A percentile compares a stretch with the other conserved stretches of the same genome.
These are phyloP conservation scores for Greenwoodochromis staneri DNA, from an alignment of 2,113 vertebrate species.

Conservation along the genomic window DNA sequence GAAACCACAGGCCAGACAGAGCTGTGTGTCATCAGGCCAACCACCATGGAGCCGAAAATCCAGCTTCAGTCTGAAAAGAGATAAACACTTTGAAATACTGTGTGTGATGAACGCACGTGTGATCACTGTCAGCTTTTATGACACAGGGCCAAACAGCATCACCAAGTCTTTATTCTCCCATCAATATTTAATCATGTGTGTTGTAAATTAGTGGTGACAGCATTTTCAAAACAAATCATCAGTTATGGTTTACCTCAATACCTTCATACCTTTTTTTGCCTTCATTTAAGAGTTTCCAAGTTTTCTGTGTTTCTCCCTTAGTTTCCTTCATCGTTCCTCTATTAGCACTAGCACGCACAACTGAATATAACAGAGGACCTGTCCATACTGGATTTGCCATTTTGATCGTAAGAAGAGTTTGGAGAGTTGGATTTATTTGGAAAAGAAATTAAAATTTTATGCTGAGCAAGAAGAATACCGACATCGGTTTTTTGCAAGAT, in stretches of 20 bases:
- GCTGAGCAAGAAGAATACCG: not conserved
- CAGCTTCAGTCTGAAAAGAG: not conserved
- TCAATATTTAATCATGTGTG: not conserved
- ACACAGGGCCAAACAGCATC: not conserved
- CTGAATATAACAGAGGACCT: not conserved
- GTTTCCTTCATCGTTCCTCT: not conserved
- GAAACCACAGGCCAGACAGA: conserved; percentile 66
- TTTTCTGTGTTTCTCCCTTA: not conserved
- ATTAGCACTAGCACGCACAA: not conserved
- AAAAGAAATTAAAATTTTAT: not conserved
- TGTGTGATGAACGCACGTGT: not conserved
- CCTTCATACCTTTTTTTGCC: not conserved
- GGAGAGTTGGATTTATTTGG: not conserved
- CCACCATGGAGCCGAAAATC: conserved; percentile 14
- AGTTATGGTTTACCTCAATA: not conserved
- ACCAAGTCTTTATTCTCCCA: not conserved
- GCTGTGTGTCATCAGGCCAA: conserved; percentile 56
- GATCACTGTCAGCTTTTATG: not conserved
- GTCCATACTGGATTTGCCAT: not conserved
- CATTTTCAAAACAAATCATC: not conserved
- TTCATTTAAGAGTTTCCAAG: not conserved
- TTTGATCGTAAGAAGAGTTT: not conserved
- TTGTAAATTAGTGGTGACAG: not conserved
- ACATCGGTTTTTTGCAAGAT: not conserved
- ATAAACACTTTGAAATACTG: conserved; percentile 7